Evolutionary conservation across 2,888 invertebrate species (phyloP).

Genomic region (Rosalia funebris): DNA sequence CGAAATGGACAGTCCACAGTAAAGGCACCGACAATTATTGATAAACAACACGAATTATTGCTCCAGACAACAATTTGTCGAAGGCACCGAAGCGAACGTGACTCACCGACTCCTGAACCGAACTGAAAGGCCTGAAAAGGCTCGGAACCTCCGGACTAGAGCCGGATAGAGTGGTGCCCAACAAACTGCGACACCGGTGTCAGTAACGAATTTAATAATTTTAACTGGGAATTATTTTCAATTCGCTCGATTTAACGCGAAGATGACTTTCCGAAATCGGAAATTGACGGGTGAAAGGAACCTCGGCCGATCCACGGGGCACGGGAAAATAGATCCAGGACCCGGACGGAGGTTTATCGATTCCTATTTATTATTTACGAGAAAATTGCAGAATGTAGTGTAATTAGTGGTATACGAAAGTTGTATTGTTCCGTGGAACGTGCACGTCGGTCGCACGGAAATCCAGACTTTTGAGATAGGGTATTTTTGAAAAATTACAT

Average conservation of each 20-base stretch:
- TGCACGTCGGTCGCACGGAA: too few species aligned
- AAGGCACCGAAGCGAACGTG: constrained; percentile 30
- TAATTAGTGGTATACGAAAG: neutral
- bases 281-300: constrained; percentile 5
- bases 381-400: constrained; percentile 9
- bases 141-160: constrained; percentile 18
- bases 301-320: neutral
- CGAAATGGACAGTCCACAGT: too few species aligned
- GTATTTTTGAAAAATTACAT: too few species aligned
- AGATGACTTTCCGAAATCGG: constrained; percentile 33
- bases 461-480: too few species aligned
- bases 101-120: constrained; percentile 26
- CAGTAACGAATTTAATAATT: constrained; percentile 44
- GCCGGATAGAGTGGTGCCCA: constrained; percentile 28
- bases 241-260: constrained; percentile 26
- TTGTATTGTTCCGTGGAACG: neutral
- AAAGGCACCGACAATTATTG: too few species aligned
- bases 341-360: constrained; percentile 1
- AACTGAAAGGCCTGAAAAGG: constrained; percentile 38
- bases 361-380: constrained; percentile 5
- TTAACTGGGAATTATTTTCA: constrained; percentile 30
- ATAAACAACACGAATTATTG: too few species aligned
- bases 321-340: neutral
- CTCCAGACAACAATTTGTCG: too few species aligned
- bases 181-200: constrained; percentile 47